A percentile compares a stretch with the other conserved stretches of the same genome.
These are phyloP conservation scores for Oedothorax gibbosus DNA, from an alignment of 1,140 invertebrate genomes.

Conservation along the genomic window DNA sequence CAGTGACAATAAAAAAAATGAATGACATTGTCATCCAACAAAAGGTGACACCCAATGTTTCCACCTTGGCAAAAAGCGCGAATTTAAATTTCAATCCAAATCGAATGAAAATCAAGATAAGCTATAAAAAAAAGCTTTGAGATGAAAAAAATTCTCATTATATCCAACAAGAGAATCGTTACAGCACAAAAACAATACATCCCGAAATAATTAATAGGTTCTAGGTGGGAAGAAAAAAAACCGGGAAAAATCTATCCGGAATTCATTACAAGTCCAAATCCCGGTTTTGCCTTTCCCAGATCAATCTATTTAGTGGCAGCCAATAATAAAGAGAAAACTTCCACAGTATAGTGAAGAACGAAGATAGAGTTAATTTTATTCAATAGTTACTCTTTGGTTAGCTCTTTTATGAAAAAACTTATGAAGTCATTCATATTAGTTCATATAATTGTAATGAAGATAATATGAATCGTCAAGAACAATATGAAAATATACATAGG, in stretches of 20 bases:
- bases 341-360: constrained; percentile 8
- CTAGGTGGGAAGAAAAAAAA: constrained; percentile 14
- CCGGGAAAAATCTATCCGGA: constrained; percentile 36
- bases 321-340: constrained; percentile 56
- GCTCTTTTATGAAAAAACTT: no score
- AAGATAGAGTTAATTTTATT: no score
- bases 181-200: not conserved
- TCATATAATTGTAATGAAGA: no score
- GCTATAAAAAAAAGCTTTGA: constrained; percentile 6
- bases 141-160: constrained; percentile 35
- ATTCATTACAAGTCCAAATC: constrained; percentile 60
- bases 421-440: no score
- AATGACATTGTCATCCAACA: no score
- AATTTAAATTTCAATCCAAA: constrained; percentile 46
- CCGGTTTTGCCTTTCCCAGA: constrained; percentile 53
- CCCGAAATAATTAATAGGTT: constrained; percentile 49
- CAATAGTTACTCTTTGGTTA: no score
- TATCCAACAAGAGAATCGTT: constrained; percentile 25
- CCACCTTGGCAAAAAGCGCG: no score
- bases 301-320: constrained; percentile 48
- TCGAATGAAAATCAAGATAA: constrained; percentile 21
- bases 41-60: no score
- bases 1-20: no score
- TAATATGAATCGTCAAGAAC: no score
- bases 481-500: no score